These are phyloP conservation scores for Cepaea nemoralis DNA, from an alignment of 1,140 invertebrate species.

Conservation along the genomic window DNA sequence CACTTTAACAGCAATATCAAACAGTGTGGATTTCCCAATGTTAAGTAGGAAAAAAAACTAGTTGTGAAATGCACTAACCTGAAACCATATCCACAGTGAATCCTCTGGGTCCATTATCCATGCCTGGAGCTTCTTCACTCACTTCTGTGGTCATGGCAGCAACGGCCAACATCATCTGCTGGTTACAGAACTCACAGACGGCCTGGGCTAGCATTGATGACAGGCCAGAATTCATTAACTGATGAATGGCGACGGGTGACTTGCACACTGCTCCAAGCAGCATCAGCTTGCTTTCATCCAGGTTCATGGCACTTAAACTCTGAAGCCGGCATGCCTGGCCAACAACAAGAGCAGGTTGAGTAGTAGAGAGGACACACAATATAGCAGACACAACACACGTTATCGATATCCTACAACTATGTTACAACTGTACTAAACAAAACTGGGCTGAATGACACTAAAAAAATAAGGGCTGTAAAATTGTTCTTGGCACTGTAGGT, in stretches of 20 bases:
- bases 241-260: conserved; percentile 81
- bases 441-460: no score
- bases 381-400: no score
- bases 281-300: conserved; percentile 78
- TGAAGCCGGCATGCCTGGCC: conserved; percentile 45
- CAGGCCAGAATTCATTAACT: conserved; percentile 83
- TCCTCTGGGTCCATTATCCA: background rate
- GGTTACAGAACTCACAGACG: conserved; percentile 68
- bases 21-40: no score
- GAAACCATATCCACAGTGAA: conserved; percentile 7
- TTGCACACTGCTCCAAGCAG: conserved; percentile 83
- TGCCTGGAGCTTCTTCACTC: background rate
- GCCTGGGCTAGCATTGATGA: conserved; percentile 78
- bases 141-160: background rate
- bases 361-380: no score
- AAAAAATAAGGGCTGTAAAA: no score
- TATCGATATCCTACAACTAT: no score
- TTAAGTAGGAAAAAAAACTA: no score
- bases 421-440: no score
- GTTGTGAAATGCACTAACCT: background rate
- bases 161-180: conserved; percentile 54
- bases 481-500: no score
- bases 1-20: no score
- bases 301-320: conserved; percentile 60
- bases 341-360: no score